Conservation (phyloP, 2,888 invertebrate species). For the Onchidella celtica region DNA sequence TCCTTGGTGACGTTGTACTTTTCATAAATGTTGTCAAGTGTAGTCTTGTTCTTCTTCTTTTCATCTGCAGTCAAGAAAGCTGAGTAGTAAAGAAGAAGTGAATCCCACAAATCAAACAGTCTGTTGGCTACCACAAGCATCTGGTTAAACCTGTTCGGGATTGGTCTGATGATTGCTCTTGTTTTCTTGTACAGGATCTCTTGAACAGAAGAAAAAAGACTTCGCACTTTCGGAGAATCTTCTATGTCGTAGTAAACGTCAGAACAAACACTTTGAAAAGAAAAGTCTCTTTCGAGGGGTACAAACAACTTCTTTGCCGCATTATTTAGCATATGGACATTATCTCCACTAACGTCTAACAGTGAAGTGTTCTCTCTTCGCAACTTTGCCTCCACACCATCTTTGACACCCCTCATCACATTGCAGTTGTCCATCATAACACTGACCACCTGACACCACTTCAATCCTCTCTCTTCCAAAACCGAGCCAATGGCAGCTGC, state of each 20-base stretch:
- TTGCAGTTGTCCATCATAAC: conserved; percentile 29
- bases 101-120: conserved; percentile 8
- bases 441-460: conserved; percentile 5
- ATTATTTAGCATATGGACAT: conserved; percentile 15
- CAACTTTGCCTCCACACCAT: conserved; percentile 8
- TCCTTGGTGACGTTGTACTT: too few relatives aligned
- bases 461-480: background rate
- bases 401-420: conserved; percentile 4
- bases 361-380: background rate
- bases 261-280: too few relatives aligned
- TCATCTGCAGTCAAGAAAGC: conserved; percentile 11
- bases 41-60: background rate
- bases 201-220: too few relatives aligned
- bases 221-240: too few relatives aligned
- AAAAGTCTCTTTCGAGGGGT: too few relatives aligned
- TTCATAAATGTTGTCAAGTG: conserved; percentile 4
- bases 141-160: background rate
- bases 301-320: conserved; percentile 20
- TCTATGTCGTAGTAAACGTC: too few relatives aligned
- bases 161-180: too few relatives aligned
- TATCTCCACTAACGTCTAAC: conserved; percentile 35
- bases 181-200: too few relatives aligned
- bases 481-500: background rate
- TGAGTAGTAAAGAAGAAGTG: background rate
- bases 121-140: conserved; percentile 7